A percentile compares a stretch with the other conserved stretches of the same genome.
Conservation (phyloP, 2,113 vertebrate genomes). For the Loxodonta africana region DNA sequence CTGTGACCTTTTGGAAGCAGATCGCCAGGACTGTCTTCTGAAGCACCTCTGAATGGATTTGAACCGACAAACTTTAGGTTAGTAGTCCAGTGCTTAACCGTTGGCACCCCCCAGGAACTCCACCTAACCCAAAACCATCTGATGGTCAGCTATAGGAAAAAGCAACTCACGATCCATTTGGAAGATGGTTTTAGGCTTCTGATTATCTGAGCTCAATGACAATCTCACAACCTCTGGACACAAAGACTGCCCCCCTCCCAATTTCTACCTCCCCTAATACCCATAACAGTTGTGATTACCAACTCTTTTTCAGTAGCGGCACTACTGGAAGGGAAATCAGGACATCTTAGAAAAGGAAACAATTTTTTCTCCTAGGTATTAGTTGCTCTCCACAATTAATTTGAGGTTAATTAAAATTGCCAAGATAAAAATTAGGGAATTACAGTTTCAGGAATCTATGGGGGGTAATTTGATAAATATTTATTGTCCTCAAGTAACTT, state of each 20-base stretch:
- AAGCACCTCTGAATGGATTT: neutral
- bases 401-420: constrained; percentile 45
- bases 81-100: no score
- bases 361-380: neutral
- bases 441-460: neutral
- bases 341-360: neutral
- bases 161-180: neutral
- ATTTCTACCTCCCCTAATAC: neutral
- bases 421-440: constrained; percentile 40
- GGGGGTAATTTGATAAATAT: neutral
- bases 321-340: neutral
- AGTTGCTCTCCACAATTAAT: neutral
- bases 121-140: constrained; percentile 39
- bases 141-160: constrained; percentile 45
- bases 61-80: neutral
- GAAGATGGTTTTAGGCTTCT: neutral
- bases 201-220: neutral
- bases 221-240: neutral
- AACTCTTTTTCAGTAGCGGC: constrained; percentile 18
- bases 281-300: neutral
- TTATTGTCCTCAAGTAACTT: constrained; percentile 5
- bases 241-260: neutral
- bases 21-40: neutral
- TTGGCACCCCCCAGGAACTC: neutral
- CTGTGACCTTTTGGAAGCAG: neutral